These are phyloP conservation scores for Nebria brevicollis DNA, from an alignment of 2,888 invertebrate genomes.

Conservation along the genomic window DNA sequence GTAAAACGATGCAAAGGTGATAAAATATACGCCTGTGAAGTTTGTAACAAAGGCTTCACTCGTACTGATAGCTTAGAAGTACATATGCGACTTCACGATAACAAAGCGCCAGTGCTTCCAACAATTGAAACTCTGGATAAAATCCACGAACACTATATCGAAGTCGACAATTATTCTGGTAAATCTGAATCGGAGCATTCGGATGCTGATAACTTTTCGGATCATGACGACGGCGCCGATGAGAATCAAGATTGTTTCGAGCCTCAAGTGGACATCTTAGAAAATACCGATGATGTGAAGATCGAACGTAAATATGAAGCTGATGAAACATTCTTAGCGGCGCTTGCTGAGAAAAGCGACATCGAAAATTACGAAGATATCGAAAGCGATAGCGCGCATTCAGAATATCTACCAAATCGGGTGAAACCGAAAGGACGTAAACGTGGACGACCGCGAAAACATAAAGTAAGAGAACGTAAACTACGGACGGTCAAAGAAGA, in stretches of 20 bases:
- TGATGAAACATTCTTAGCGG: conserved; percentile 32
- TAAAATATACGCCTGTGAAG: conserved; percentile 62
- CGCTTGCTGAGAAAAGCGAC: conserved; percentile 41
- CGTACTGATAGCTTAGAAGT: conserved; percentile 61
- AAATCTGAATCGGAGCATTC: conserved; percentile 49
- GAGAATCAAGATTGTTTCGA: conserved; percentile 55
- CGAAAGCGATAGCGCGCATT: conserved; percentile 56
- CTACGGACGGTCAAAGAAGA: conserved; percentile 49
- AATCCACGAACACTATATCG: conserved; percentile 60
- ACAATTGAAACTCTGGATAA: conserved; percentile 62
- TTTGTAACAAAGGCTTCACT: conserved; percentile 63
- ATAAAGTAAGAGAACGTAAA: conserved; percentile 49
- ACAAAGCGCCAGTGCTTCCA: conserved; percentile 57
- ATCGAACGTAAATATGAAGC: conserved; percentile 31
- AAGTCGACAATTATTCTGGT: conserved; percentile 53
- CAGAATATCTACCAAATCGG: conserved; percentile 58
- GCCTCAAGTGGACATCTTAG: conserved; percentile 57
- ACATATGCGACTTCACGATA: conserved; percentile 60
- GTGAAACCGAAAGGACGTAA: conserved; percentile 52
- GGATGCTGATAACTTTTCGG: conserved; percentile 50
- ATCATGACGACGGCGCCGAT: conserved; percentile 51
- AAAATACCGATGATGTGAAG: conserved; percentile 49
- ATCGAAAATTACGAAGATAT: conserved; percentile 44
- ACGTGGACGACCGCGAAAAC: conserved; percentile 59
- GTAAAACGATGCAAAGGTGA: conserved; percentile 61